These are phyloP conservation scores for Pasiphila rectangulata DNA, from an alignment of 2,888 invertebrate species.

Conservation along the genomic window DNA sequence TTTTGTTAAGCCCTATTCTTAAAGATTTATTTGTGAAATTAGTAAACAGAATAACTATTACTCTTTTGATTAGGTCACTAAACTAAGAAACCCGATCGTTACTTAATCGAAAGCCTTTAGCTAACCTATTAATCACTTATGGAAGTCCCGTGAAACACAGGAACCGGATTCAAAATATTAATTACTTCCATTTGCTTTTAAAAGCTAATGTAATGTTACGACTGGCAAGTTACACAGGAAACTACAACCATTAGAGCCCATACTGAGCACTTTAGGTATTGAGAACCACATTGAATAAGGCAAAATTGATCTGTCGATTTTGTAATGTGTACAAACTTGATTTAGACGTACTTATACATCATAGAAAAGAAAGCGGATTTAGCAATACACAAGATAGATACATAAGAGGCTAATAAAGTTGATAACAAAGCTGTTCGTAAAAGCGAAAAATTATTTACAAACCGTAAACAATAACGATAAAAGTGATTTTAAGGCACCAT, in stretches of 20 bases:
- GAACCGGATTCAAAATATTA: constrained; percentile 41
- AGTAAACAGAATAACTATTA: too few species aligned
- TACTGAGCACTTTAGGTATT: constrained; percentile 2
- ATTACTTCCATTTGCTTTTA: constrained; percentile 35
- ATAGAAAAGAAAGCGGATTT: background rate
- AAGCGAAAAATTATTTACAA: background rate
- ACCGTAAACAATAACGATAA: too few species aligned
- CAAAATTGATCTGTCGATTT: constrained; percentile 3
- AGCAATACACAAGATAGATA: too few species aligned
- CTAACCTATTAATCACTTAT: constrained; percentile 16
- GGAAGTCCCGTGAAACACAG: constrained; percentile 25
- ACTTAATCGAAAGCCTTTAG: constrained; percentile 14
- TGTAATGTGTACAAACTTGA: background rate
- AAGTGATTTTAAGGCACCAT: too few species aligned
- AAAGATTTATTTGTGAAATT: too few species aligned
- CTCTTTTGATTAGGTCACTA: too few species aligned
- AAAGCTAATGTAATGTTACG: background rate
- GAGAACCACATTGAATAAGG: background rate
- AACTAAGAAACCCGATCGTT: too few species aligned
- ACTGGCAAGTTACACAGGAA: constrained; percentile 12
- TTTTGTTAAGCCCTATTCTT: too few species aligned
- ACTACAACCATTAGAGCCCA: constrained; percentile 2
- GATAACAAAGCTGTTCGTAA: background rate
- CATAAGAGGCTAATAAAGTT: too few species aligned
- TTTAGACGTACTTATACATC: background rate